Evolutionary conservation across 2,113 vertebrate species (phyloP), one percentile per base, ranked within the genome.

Genomic region (Artemisiospiza belli): DNA sequence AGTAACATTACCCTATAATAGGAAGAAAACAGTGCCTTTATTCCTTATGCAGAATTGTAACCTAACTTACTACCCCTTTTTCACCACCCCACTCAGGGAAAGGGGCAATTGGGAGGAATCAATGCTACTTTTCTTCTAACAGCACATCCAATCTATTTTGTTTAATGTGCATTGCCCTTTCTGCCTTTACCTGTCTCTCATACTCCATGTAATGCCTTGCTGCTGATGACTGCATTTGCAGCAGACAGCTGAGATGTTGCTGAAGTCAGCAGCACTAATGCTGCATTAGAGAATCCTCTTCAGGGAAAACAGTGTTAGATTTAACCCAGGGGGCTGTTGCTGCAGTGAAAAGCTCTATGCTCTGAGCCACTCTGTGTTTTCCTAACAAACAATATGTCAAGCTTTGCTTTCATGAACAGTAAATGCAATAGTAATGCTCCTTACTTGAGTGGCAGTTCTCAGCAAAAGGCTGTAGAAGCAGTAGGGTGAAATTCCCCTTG

Each of bases 191-290:
- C 28, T 88, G 61, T 78, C 47, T 96, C 39, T 49, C 89, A 8
- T 11, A 39, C 31, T 52, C 31, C 2, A 9, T 15, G 67, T 87
- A 64, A 43, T 66, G 77, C 87, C 66, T 89, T 66, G 69, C 57
- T 77, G 35, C 87, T 39, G 76, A 28, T 14, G 80, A 51, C 94
- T 83, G 88, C 91, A 27, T 93, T 96, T 94, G 96, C 95, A 93
- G 96, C 46, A 79, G 88, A 66, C 47, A 58, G 76, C 62, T 19
- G 83, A 83, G 93, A 94, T 83, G 78, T 81, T 97, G 97, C 97
- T 97, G 97, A 97, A 91, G 90, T 97, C 95, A 97, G 97, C 98
- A 96, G 67, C 5, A 1, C 59, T 66, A 62, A 81, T 72, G 54
- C 89, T 75, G 94, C 96, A 85, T 96, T 93, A 82, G 68, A 95